These are phyloP conservation scores for Micropterix aruncella DNA, from an alignment of 2,888 invertebrate genomes.

Conservation along the genomic window DNA sequence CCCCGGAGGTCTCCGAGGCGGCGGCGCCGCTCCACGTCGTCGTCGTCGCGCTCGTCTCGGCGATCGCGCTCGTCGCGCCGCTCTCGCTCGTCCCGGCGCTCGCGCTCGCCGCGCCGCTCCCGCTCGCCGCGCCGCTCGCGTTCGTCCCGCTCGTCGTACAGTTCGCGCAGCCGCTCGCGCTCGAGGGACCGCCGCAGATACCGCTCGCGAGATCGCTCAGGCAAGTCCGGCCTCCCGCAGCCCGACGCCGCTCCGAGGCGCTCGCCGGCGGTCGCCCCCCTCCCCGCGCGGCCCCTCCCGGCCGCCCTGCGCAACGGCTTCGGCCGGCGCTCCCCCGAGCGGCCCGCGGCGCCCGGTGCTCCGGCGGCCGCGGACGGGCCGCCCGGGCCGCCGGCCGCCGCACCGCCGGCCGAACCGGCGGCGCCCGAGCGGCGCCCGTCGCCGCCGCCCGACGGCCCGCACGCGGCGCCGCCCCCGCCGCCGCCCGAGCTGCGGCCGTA, in stretches of 20 bases:
- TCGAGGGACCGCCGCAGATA: slow-evolving; percentile 5
- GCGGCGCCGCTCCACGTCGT: slow-evolving; percentile 30
- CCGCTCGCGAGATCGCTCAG: slow-evolving; percentile 19
- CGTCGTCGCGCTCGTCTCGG: slow-evolving; percentile 23
- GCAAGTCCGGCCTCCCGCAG: slow-evolving; percentile 31
- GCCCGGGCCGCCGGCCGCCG: slow-evolving; percentile 14
- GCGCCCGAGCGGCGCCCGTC: slow-evolving; percentile 17
- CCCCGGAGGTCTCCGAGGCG: slow-evolving; percentile 26
- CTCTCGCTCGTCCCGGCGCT: slow-evolving; percentile 22
- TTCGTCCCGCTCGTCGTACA: slow-evolving; percentile 24
- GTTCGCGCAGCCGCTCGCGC: slow-evolving; percentile 1
- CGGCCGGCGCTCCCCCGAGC: slow-evolving; percentile 4
- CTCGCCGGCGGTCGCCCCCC: slow-evolving; percentile 18
- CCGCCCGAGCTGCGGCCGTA: slow-evolving; percentile 25
- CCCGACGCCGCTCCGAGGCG: slow-evolving; percentile 19
- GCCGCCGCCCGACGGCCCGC: slow-evolving; percentile 30
- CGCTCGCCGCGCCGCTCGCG: slow-evolving; percentile 21
- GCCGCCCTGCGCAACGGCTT: slow-evolving; percentile 14
- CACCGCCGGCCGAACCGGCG: slow-evolving; percentile 16
- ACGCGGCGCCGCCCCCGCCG: slow-evolving; percentile 33
- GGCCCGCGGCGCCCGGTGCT: slow-evolving; percentile 18
- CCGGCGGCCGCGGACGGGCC: slow-evolving; percentile 14
- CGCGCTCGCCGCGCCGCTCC: slow-evolving; percentile 7
- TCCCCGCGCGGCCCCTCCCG: slow-evolving; percentile 20
- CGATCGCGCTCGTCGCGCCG: slow-evolving; percentile 32